Conservation (phyloP, 1,140 invertebrate genomes). For the Rhynchophorus ferrugineus region DNA sequence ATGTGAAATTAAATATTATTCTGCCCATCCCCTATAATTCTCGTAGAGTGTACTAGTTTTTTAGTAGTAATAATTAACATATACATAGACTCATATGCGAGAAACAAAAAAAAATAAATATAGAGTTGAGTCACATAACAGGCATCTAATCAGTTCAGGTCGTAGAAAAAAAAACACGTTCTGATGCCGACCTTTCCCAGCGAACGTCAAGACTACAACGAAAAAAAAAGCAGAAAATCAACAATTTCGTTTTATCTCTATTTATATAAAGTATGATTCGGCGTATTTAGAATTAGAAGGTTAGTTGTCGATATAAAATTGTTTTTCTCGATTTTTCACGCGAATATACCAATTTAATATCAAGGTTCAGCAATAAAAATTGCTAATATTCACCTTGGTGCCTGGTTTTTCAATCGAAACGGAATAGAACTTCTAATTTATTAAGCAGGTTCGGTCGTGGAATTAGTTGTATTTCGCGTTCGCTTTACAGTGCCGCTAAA, state of each 20-base stretch:
- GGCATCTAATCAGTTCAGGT: neutral
- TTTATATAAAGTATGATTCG: slow-evolving; percentile 2
- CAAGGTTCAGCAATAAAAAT: slow-evolving; percentile 4
- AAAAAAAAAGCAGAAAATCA: neutral
- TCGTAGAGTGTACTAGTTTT: too few species aligned
- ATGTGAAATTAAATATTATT: too few species aligned
- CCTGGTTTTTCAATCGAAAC: neutral
- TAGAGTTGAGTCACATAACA: neutral
- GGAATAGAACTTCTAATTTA: neutral
- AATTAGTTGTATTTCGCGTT: neutral
- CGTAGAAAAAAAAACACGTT: neutral
- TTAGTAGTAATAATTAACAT: too few species aligned
- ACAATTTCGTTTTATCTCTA: neutral
- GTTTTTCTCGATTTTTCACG: slow-evolving; percentile 1
- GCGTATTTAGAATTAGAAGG: slow-evolving; percentile 4
- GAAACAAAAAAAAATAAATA: neutral
- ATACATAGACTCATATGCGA: neutral
- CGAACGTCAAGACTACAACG: neutral
- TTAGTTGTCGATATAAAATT: neutral
- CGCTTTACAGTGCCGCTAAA: too few species aligned
- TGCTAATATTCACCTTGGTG: slow-evolving; percentile 5
- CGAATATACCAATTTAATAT: slow-evolving; percentile 6
- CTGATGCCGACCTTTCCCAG: neutral
- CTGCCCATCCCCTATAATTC: too few species aligned
- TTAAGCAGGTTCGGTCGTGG: neutral